Base-by-base conservation (phyloP, 2,113 vertebrate species). In the Periophthalmodon schlosseri region DNA sequence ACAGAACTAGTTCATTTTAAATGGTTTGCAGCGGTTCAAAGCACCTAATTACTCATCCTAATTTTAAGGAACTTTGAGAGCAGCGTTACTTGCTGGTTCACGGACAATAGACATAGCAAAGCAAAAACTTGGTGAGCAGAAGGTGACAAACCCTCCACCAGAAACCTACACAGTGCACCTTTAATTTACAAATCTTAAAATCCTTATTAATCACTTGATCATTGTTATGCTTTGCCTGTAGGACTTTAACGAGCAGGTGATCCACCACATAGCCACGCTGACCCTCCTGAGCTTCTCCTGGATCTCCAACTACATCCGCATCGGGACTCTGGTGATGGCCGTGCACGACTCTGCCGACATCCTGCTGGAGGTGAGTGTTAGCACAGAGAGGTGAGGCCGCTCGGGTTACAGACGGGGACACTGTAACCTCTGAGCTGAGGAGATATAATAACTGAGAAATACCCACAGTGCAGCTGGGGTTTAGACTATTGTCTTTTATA, bases 181-280 rank as follows among this genome's bases (percentile, higher is more conserved):
- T 44, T 44, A 44, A 44, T 44, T 5, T 50, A 5, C 4, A 16
- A 18, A 16, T 3, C 15, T 50, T 16, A 50, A 50, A 33, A 61
- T 7, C 23, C 0, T 15, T 14, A 11, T 6, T 23, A 9, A 12
- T 61, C 4, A 10, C 12, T 54, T 70, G 5, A 33, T 23, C 70
- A 33, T 52, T 60, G 23, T 20, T 74, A 28, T 20, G 11, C 0
- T 58, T 2, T 82, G 63, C 77, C 0, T 72, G 10, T 75, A 99
- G 97, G 96, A 99, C 84, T 99, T 97, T 75, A 88, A 88, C 47
- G 96, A 97, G 80, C 94, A 97, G 49, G 90, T 98, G 67, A 57
- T 99, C 71, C 97, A 99, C 84, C 97, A 98, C 83, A 87, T 97
- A 74, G 95, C 95, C 72, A 97, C 97, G 15, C 82, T 99, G 54